phyloP scores from a whole-genome alignment of 2,888 invertebrate genomes.

The Ceratothoa steindachneri region DNA sequence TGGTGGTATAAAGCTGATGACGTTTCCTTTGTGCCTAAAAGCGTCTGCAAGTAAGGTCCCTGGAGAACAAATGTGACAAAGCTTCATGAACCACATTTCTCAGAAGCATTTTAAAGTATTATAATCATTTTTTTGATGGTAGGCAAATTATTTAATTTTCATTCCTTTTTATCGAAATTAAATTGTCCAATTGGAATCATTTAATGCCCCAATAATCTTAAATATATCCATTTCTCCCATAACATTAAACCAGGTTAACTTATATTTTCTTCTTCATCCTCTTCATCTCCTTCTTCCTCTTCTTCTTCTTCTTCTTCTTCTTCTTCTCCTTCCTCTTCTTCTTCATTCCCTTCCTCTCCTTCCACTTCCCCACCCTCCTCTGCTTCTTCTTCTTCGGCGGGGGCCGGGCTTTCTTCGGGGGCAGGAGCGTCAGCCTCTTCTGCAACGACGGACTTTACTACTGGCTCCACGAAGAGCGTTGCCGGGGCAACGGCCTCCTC shows the following conservation, averaged over 20 bases:
- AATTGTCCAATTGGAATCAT: too few species aligned
- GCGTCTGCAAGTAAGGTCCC: too few species aligned
- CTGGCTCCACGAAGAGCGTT: too few species aligned
- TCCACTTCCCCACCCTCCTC: constrained; percentile 14
- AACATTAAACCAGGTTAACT: too few species aligned
- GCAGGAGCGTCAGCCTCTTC: not conserved
- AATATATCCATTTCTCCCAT: not conserved
- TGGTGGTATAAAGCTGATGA: too few species aligned
- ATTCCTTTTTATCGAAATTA: too few species aligned
- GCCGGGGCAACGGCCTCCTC: not conserved
- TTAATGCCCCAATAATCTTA: not conserved
- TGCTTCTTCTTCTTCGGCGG: constrained; percentile 12
- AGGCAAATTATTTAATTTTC: too few species aligned
- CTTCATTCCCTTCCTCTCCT: constrained; percentile 16
- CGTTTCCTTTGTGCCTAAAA: too few species aligned
- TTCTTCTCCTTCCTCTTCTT: constrained; percentile 10
- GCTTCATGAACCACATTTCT: too few species aligned
- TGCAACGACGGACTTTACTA: not conserved
- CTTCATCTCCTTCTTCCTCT: constrained; percentile 15
- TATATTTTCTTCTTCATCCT: constrained; percentile 4
- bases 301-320: constrained; percentile 10
- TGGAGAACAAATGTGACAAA: too few species aligned
- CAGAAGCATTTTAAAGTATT: too few species aligned
- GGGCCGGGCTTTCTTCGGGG: not conserved
- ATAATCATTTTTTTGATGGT: too few species aligned